Base-by-base conservation (phyloP, 2,888 invertebrate genomes). In the Pollenia griseotomentosa region DNA sequence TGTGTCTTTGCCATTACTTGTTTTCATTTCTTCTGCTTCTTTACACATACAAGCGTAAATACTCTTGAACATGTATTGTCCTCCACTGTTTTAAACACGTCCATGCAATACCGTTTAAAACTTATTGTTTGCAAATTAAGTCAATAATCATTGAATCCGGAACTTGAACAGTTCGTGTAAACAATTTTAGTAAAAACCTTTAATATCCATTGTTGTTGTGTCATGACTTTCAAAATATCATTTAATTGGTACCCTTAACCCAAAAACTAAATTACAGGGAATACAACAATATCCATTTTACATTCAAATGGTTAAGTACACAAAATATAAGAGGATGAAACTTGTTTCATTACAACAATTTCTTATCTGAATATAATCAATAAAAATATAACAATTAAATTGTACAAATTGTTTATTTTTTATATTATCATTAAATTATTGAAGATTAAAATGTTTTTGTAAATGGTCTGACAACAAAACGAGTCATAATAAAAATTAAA, bases 361-460 rank as follows among this genome's bases (percentile, higher is more conserved):
- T 9, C 3, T 5, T 57, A 57, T 74, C 57, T 19, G 42, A 61
- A 11, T 51, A 66, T 14, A 57, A 57, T 66, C 65, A 73, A 81
- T 74, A 73, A 81, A 80, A 57, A 9, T 48, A 9, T 46, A 71
- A 55, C 44, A 71, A 80, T 80, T 44, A 63, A 73, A 73, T n/a
- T 71, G 42, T n/a, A 70, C 11, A 55, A 9, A 65, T 65, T 65
- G 23, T 61, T 73, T 65, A 16, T 11, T 16, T n/a, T 7, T 48
- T 14, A 33, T 59, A 14, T 55, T n/a, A 48, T n/a, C 53, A 70
- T 53, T 16, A 66, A 66, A 68, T 51, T 70, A 51, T 33, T 71
- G 12, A 44, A 33, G 71, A 33, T 61, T 59, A 61, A 79, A 59
- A 23, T 59, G 33, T 23, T 65, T 77, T 55, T n/a, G 12, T 5